These are phyloP conservation scores for Pachycephus smyrnensis DNA, from an alignment of 2,888 invertebrate genomes.

Conservation along the genomic window DNA sequence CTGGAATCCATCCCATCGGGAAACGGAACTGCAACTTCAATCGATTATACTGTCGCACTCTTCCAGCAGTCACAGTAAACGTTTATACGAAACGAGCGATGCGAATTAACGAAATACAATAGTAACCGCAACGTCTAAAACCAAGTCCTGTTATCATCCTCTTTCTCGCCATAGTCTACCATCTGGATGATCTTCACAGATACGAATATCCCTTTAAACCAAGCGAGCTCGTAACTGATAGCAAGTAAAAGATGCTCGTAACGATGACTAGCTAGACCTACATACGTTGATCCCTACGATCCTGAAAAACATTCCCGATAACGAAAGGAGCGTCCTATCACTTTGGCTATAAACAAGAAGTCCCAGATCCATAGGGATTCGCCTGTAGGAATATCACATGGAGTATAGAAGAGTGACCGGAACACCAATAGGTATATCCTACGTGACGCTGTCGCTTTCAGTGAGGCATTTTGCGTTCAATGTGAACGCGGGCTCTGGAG, in stretches of 20 bases:
- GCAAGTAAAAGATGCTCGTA: not conserved
- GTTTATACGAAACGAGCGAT: not conserved
- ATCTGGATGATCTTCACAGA: not conserved
- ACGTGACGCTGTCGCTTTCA: conserved; percentile 47
- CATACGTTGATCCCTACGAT: not conserved
- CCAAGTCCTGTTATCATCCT: not conserved
- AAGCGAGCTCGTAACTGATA: not conserved
- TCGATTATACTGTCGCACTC: not conserved
- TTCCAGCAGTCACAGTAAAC: not conserved
- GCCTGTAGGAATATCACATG: not conserved
- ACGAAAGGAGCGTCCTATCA: not conserved
- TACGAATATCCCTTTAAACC: not conserved
- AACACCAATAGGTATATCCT: conserved; percentile 29
- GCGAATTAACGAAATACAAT: not conserved
- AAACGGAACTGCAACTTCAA: not conserved
- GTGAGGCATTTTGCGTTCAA: conserved; percentile 31
- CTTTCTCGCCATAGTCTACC: not conserved
- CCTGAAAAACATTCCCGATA: not conserved
- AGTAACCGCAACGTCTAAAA: no score
- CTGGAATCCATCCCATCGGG: conserved; percentile 6
- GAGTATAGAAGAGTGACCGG: conserved; percentile 8
- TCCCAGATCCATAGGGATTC: not conserved
- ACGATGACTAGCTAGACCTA: not conserved
- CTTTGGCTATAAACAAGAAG: not conserved
- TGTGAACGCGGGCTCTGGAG: conserved; percentile 14